phyloP scores from a whole-genome alignment of 2,888 invertebrate species.

The Metopia argyrocephala region DNA sequence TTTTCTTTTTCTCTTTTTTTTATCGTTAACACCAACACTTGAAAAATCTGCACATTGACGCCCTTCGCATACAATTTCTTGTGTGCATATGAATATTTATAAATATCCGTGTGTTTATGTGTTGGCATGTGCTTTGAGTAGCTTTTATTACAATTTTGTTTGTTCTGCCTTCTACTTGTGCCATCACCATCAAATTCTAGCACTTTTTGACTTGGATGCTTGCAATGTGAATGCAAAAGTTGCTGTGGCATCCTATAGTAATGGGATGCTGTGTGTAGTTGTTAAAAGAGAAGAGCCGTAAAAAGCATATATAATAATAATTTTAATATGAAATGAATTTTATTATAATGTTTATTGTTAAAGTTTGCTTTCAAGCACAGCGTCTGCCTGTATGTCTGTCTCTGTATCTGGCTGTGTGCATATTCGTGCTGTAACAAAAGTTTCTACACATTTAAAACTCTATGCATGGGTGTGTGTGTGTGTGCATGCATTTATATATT shows the following conservation, averaged over 20 bases:
- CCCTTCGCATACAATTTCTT: constrained; percentile 37
- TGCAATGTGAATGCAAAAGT: constrained; percentile 39
- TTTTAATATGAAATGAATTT: constrained; percentile 65
- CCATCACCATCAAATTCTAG: background rate
- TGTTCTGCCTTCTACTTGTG: background rate
- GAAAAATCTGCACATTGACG: constrained; percentile 61
- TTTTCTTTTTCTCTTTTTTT: background rate
- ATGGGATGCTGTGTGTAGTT: background rate
- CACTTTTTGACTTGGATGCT: constrained; percentile 23
- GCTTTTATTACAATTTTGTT: constrained; percentile 43
- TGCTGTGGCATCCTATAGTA: constrained; percentile 15
- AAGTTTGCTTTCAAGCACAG: constrained; percentile 61
- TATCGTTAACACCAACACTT: constrained; percentile 54
- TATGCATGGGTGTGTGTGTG: background rate
- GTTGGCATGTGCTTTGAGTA: background rate
- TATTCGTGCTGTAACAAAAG: background rate
- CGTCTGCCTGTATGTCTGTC: constrained; percentile 3
- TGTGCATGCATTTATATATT: constrained; percentile 25
- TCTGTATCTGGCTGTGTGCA: background rate
- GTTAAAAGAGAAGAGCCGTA: background rate
- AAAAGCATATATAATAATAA: constrained; percentile 53
- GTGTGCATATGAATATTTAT: background rate
- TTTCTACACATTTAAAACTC: no score
- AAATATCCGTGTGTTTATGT: background rate
- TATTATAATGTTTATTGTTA: constrained; percentile 67